Conservation (phyloP, 1,140 invertebrate species). For the Papilio xuthus region DNA sequence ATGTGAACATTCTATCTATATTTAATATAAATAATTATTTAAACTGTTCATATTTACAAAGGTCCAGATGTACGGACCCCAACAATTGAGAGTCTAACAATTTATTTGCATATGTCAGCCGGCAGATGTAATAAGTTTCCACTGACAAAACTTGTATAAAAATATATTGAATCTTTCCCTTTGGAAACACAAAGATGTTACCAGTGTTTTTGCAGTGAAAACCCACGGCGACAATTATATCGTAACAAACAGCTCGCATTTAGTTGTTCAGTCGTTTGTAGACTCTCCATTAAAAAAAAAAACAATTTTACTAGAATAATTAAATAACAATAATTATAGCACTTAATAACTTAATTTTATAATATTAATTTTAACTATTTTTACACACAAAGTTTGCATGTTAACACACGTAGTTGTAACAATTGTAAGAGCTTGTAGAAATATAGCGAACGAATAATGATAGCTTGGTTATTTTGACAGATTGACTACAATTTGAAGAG, state of each 20-base stretch:
- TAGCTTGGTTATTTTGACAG: not conserved
- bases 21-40: not conserved
- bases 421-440: not conserved
- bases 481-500: not conserved
- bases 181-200: no score
- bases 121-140: no score
- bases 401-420: not conserved
- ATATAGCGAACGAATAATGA: not conserved
- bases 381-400: constrained; percentile 3
- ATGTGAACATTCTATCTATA: constrained; percentile 2
- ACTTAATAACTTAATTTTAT: constrained; percentile 9
- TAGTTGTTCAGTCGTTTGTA: not conserved
- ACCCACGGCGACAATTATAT: no score
- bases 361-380: not conserved
- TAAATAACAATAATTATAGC: constrained; percentile 17
- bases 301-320: constrained; percentile 8
- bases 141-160: no score
- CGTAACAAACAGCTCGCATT: not conserved
- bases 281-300: not conserved
- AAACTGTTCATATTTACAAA: not conserved
- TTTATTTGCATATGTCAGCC: not conserved
- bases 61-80: not conserved
- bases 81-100: not conserved
- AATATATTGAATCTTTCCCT: no score
- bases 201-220: no score